These are phyloP conservation scores for Parnassius smintheus DNA, from an alignment of 2,888 invertebrate species.

Conservation along the genomic window DNA sequence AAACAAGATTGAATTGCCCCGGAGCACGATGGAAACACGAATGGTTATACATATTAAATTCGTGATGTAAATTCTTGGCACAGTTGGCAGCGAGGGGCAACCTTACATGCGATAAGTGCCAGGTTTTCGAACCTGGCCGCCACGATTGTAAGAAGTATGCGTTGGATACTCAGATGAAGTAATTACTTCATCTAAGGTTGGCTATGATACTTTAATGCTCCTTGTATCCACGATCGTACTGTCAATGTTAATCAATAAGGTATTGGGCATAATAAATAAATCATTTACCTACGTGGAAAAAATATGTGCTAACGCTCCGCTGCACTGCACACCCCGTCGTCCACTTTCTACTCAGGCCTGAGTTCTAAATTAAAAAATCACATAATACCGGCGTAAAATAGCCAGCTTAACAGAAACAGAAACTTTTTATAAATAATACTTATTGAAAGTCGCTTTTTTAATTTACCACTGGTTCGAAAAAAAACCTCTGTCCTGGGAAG, in stretches of 20 bases:
- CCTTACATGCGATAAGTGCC: constrained; percentile 25
- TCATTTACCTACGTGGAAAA: constrained; percentile 4
- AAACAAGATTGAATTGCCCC: not conserved
- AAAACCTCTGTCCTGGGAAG: too few species aligned
- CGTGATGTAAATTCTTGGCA: constrained; percentile 24
- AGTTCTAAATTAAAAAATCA: too few species aligned
- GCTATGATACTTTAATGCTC: constrained; percentile 5
- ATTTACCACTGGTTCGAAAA: too few species aligned
- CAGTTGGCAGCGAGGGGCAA: constrained; percentile 25
- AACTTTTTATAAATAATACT: too few species aligned
- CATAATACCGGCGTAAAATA: too few species aligned
- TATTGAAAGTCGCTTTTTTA: too few species aligned
- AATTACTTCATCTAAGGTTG: too few species aligned
- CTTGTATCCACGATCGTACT: constrained; percentile 8
- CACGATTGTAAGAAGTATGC: not conserved
- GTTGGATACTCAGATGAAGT: constrained; percentile 9
- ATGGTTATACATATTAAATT: not conserved
- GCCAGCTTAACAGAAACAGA: too few species aligned
- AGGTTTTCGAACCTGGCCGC: constrained; percentile 23
- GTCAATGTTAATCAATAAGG: not conserved
- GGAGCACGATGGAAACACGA: not conserved
- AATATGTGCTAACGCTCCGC: too few species aligned
- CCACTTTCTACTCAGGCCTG: too few species aligned
- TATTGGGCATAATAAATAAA: constrained; percentile 12
- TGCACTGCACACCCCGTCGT: too few species aligned